Evolutionary conservation across 2,888 invertebrate genomes (phyloP).

Genomic region (Ennomos quercinarius): DNA sequence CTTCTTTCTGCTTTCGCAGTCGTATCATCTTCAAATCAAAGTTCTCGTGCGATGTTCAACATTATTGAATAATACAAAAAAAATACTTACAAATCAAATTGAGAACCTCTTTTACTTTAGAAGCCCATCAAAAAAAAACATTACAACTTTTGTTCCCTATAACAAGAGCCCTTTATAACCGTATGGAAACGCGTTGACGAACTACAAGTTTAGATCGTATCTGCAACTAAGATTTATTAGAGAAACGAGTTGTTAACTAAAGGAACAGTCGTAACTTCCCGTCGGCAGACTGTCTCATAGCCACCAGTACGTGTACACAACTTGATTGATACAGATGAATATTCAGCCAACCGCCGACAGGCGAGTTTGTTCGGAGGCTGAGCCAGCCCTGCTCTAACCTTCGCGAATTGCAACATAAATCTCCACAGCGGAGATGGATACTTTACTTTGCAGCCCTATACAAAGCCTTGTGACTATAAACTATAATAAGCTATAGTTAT

Average conservation of each 20-base stretch:
- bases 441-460: constrained; percentile 55
- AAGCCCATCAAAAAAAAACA: too few relatives aligned
- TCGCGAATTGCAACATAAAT: constrained; percentile 69
- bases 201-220: constrained; percentile 7
- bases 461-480: constrained; percentile 49
- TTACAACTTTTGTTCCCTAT: too few relatives aligned
- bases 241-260: constrained; percentile 24
- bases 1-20: too few relatives aligned
- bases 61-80: too few relatives aligned
- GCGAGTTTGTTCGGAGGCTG: constrained; percentile 58
- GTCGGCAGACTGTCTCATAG: constrained; percentile 54
- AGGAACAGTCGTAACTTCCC: constrained; percentile 54
- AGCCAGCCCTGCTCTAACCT: constrained; percentile 58
- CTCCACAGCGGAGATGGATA: constrained; percentile 59
- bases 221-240: constrained; percentile 16
- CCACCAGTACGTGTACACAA: constrained; percentile 54
- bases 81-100: too few relatives aligned
- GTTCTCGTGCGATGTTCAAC: too few relatives aligned
- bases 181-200: background rate
- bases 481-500: constrained; percentile 39
- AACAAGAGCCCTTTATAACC: too few relatives aligned
- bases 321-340: constrained; percentile 77
- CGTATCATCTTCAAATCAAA: too few relatives aligned
- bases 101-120: too few relatives aligned
- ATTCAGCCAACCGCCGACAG: constrained; percentile 64